phyloP scores from a whole-genome alignment of 2,888 invertebrate genomes.

The Oeneis ivallda region DNA sequence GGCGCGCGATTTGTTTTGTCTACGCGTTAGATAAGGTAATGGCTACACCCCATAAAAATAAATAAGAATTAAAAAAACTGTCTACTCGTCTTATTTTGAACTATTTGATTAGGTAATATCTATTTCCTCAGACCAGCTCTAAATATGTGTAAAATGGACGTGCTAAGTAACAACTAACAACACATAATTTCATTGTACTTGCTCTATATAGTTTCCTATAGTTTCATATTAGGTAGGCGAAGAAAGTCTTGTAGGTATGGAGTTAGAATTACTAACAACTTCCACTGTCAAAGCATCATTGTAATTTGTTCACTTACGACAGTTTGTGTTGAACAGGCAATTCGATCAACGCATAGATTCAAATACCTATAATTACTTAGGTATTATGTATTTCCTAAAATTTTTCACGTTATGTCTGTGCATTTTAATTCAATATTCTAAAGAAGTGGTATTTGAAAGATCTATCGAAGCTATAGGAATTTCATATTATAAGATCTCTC shows the following conservation, averaged over 20 bases:
- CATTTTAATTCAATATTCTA: slow-evolving; percentile 38
- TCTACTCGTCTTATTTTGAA: neutral
- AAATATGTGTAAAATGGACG: no score
- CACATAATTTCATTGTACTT: no score
- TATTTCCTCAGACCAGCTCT: no score
- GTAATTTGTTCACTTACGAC: neutral
- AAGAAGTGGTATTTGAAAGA: slow-evolving; percentile 44
- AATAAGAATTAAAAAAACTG: neutral
- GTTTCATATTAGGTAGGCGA: no score
- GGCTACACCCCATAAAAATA: neutral
- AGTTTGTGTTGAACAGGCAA: neutral
- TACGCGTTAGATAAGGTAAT: slow-evolving; percentile 20
- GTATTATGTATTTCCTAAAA: neutral
- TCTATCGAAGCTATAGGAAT: slow-evolving; percentile 53
- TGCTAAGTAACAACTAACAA: no score
- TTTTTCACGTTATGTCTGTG: neutral
- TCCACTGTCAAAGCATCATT: neutral
- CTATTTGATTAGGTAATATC: no score
- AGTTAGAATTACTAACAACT: slow-evolving; percentile 3
- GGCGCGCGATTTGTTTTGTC: slow-evolving; percentile 60
- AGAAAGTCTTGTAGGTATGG: neutral
- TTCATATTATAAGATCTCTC: slow-evolving; percentile 61
- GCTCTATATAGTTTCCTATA: no score
- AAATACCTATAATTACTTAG: neutral
- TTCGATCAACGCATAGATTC: neutral